Conservation (phyloP, 2,113 vertebrate genomes). For the Engraulis encrasicolus region DNA sequence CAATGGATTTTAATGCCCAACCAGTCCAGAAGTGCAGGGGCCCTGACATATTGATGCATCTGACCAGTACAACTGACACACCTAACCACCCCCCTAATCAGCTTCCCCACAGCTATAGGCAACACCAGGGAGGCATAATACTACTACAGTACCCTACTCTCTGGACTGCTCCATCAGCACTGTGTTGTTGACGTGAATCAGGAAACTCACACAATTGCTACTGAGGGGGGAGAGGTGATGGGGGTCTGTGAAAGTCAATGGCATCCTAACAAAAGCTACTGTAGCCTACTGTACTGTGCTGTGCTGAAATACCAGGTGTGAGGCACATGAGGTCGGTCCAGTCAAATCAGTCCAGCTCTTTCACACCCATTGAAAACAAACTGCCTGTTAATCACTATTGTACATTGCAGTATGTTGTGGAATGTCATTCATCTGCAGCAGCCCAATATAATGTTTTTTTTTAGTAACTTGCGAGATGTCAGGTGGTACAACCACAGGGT, state of each 20-base stretch:
- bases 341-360: conserved; percentile 46
- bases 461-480: too few species aligned
- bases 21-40: too few species aligned
- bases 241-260: conserved; percentile 39
- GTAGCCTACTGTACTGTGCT: too few species aligned
- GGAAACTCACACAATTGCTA: conserved; percentile 49
- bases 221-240: conserved; percentile 34
- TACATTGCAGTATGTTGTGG: not conserved
- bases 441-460: too few species aligned
- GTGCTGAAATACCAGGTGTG: conserved; percentile 50
- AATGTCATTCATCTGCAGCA: not conserved
- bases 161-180: conserved; percentile 23
- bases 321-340: conserved; percentile 25
- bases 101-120: not conserved
- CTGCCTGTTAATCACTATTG: conserved; percentile 49
- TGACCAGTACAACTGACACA: too few species aligned
- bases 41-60: too few species aligned
- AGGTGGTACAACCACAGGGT: too few species aligned
- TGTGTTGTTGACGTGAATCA: conserved; percentile 31
- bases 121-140: not conserved
- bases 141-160: not conserved
- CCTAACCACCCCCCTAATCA: too few species aligned
- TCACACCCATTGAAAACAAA: conserved; percentile 48
- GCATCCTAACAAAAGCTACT: conserved; percentile 48
- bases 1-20: not conserved